Conservation (phyloP, 1,140 invertebrate genomes). For the Drosophila albomicans region DNA sequence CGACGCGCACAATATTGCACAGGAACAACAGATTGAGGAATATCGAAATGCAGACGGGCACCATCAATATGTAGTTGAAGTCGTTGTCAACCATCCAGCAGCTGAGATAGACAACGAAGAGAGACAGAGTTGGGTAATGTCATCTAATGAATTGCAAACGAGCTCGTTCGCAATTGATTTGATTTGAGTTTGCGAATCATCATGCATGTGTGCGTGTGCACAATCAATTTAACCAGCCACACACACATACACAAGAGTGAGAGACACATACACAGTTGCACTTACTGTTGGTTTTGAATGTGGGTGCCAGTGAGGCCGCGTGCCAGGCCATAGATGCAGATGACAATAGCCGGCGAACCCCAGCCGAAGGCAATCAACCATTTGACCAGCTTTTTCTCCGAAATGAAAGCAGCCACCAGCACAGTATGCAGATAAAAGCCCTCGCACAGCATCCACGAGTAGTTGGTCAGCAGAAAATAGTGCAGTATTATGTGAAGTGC, state of each 20-base stretch:
- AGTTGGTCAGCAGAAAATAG: conserved; percentile 96
- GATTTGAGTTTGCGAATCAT: conserved; percentile 34
- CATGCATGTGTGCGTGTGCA: conserved; percentile 19
- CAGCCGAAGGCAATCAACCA: conserved; percentile 94
- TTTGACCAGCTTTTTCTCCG: conserved; percentile 92
- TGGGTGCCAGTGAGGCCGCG: conserved; percentile 86
- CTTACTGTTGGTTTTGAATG: conserved; percentile 88
- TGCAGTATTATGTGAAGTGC: conserved; percentile 93
- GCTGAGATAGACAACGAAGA: conserved; percentile 85
- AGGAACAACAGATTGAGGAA: conserved; percentile 95
- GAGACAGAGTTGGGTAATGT: conserved; percentile 30
- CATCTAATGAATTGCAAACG: conserved; percentile 59
- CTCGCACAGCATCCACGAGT: conserved; percentile 98
- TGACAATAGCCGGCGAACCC: conserved; percentile 91
- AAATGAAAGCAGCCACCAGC: conserved; percentile 95
- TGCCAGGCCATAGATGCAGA: conserved; percentile 88
- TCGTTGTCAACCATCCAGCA: conserved; percentile 93
- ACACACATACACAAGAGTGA: background rate
- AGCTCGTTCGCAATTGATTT: conserved; percentile 39
- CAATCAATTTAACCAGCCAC: conserved; percentile 26
- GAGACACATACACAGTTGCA: background rate
- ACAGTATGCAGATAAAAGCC: conserved; percentile 97
- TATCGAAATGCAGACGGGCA: conserved; percentile 92
- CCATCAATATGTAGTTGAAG: conserved; percentile 89
- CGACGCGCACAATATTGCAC: conserved; percentile 96